Base-by-base conservation (phyloP, 2,888 invertebrate species). In the Limenitis arthemis region DNA sequence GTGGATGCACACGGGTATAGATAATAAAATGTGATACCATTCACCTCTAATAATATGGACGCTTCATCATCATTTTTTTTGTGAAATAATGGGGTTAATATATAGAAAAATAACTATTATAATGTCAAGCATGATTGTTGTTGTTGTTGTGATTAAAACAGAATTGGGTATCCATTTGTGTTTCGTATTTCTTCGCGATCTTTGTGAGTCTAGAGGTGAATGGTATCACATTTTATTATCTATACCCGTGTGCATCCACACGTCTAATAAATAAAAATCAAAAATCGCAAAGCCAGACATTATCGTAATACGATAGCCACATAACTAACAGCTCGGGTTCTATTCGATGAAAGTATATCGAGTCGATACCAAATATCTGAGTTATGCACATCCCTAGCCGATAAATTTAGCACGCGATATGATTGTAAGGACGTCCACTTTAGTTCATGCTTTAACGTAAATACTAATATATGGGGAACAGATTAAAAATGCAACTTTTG, bases 221-320 rank as follows among this genome's bases (percentile, higher is more conserved):
- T 20, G 20, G 20, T 20, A 46, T 41, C 46, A 40, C 29, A 41
- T 54, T 47, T 51, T 49, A 43, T 47, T 49, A 54, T 52, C 49
- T 55, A 48, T 52, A 46, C 54, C 42, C 51, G 52, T 53, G 52
- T 51, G 42, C 47, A 51, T 38, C 51, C 47, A 48, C 44, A 56
- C 53, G 49, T 33, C 65, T 63, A 61, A 67, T 67, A 66, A 65
- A 60, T 60, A 66, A 66, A 67, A 66, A 62, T 61, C 59, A 63
- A 65, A 63, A 66, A 65, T 60, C 61, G 61, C 55, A 59, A 61
- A 59, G 70, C 66, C 63, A 65, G 64, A 70, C 75, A 79, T 73
- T 81, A 80, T 82, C 80, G 75, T 64, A 69, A 69, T 68, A 64
- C 66, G 80, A 81, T 81, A 81, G 71, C 67, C 63, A 70, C 78